These are phyloP conservation scores for Microctonus aethiopoides DNA, from an alignment of 2,888 invertebrate species.

Conservation along the genomic window DNA sequence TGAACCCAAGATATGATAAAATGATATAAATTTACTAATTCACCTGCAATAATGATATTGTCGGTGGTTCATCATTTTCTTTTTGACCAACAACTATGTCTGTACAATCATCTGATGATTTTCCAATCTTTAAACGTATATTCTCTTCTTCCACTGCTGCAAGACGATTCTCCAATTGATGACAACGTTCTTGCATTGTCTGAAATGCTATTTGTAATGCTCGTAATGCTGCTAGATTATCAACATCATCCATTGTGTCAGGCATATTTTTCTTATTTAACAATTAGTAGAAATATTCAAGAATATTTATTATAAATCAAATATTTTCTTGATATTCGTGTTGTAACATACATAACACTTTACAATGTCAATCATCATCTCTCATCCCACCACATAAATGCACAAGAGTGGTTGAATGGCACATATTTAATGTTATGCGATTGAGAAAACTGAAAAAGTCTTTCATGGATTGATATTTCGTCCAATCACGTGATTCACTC, in stretches of 20 bases:
- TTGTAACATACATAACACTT: too few species aligned
- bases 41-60: slow-evolving; percentile 27
- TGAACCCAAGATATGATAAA: background rate
- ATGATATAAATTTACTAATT: background rate
- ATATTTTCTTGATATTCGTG: too few species aligned
- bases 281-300: background rate
- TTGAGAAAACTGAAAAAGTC: too few species aligned
- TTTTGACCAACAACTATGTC: slow-evolving; percentile 1
- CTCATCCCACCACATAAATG: too few species aligned
- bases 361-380: too few species aligned
- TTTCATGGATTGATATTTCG: too few species aligned
- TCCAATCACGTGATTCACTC: too few species aligned
- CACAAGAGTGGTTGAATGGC: too few species aligned
- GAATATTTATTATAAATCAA: too few species aligned
- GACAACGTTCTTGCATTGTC: slow-evolving; percentile 85
- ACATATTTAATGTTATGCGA: too few species aligned
- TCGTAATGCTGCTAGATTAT: slow-evolving; percentile 62
- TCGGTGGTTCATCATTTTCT: slow-evolving; percentile 7
- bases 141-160: slow-evolving; percentile 81
- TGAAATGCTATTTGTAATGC: slow-evolving; percentile 81
- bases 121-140: slow-evolving; percentile 71
- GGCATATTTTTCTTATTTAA: slow-evolving; percentile 24
- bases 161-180: slow-evolving; percentile 78
- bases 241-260: slow-evolving; percentile 22
- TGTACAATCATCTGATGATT: slow-evolving; percentile 46